Evolutionary conservation across 1,140 invertebrate genomes (phyloP).

Genomic region (Caenorhabditis inopinata): DNA sequence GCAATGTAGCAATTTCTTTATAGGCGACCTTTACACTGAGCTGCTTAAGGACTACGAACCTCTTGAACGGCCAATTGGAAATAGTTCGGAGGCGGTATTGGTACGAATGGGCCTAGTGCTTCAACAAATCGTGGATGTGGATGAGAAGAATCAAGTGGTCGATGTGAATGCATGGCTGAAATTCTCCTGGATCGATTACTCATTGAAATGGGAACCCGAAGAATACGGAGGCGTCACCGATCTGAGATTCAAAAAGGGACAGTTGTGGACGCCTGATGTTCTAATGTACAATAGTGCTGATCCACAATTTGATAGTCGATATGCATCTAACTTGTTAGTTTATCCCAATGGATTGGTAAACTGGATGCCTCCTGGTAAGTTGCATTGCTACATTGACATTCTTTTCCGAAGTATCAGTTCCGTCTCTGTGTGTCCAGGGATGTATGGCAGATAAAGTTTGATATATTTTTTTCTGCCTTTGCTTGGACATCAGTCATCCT

Average conservation of each 20-base stretch:
- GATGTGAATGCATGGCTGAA: constrained; percentile 53
- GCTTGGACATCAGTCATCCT: no score
- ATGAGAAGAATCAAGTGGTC: constrained; percentile 53
- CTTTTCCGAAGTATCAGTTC: no score
- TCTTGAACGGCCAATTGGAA: constrained; percentile 89
- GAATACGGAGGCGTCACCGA: constrained; percentile 91
- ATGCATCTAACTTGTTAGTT: constrained; percentile 93
- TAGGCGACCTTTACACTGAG: constrained; percentile 79
- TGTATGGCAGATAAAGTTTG: no score
- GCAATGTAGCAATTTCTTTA: neutral
- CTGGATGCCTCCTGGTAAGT: constrained; percentile 81
- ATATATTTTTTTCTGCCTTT: no score
- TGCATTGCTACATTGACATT: neutral
- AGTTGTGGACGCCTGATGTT: constrained; percentile 96
- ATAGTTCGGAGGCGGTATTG: constrained; percentile 89
- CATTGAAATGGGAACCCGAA: constrained; percentile 89
- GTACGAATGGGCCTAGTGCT: constrained; percentile 95
- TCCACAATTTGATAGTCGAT: constrained; percentile 94
- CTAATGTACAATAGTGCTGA: constrained; percentile 99
- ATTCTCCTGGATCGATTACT: constrained; percentile 91
- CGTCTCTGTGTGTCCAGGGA: no score
- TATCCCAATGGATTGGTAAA: constrained; percentile 87
- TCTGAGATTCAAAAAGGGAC: constrained; percentile 82
- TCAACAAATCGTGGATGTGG: constrained; percentile 97
- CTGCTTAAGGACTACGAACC: constrained; percentile 92